Percentiles rank a stretch among this genome's conserved stretches.
These are phyloP conservation scores for Fragum sueziense DNA, from an alignment of 2,888 invertebrate genomes.

Conservation along the genomic window DNA sequence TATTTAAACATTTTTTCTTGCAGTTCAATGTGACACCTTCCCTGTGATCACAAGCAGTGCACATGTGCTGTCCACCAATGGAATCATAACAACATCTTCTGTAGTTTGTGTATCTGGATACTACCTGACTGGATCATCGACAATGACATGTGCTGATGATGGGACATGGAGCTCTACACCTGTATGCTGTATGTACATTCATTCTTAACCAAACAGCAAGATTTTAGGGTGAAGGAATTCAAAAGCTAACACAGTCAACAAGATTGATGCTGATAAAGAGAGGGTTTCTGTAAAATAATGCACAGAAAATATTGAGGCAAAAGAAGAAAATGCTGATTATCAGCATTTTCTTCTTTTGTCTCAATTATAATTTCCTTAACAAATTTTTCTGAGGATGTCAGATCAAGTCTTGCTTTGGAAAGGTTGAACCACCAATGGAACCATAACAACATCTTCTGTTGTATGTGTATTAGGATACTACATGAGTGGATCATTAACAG, in stretches of 20 bases:
- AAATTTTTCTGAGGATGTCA: too few species aligned
- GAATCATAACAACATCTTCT: constrained; percentile 11
- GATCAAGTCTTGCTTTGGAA: too few species aligned
- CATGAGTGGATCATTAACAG: constrained; percentile 20
- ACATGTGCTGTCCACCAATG: constrained; percentile 23
- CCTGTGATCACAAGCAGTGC: constrained; percentile 30
- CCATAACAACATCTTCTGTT: constrained; percentile 13
- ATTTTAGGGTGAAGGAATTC: too few species aligned
- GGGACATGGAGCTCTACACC: constrained; percentile 33
- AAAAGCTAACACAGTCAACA: too few species aligned
- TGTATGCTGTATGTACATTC: constrained; percentile 39
- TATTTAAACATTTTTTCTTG: too few species aligned
- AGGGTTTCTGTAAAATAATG: too few species aligned
- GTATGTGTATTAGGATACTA: constrained; percentile 42
- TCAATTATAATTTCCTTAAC: too few species aligned
- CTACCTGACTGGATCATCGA: constrained; percentile 19
- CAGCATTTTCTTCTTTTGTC: too few species aligned
- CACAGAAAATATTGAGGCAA: too few species aligned
- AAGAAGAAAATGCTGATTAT: too few species aligned
- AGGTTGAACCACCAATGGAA: constrained; percentile 34
- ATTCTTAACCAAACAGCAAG: too few species aligned
- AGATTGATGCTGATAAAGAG: too few species aligned
- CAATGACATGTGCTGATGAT: constrained; percentile 25
- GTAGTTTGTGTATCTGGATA: constrained; percentile 42
- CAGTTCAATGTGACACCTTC: constrained; percentile 36